Evolutionary conservation across 2,888 invertebrate species (phyloP).

Genomic region (Latrodectus hesperus): DNA sequence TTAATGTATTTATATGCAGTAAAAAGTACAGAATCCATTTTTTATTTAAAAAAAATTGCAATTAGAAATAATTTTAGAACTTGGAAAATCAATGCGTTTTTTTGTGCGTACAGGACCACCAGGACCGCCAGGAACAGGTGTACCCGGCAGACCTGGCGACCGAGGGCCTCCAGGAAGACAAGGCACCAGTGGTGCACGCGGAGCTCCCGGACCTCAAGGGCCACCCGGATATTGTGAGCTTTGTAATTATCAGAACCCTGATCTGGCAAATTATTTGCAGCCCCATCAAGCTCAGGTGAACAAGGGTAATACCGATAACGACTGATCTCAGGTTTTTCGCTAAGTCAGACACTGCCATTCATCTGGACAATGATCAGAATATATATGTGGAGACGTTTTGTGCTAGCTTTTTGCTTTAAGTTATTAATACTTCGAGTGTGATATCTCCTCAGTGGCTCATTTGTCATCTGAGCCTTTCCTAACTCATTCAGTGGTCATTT

Average conservation of each 20-base stretch:
- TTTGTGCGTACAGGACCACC: conserved; percentile 79
- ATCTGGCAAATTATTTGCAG: conserved; percentile 64
- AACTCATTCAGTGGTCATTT: too few relatives aligned
- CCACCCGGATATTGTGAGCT: conserved; percentile 79
- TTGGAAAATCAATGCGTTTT: conserved; percentile 71
- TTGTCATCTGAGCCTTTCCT: too few relatives aligned
- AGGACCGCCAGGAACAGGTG: conserved; percentile 82
- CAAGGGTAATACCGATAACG: conserved; percentile 68
- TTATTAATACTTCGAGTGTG: too few relatives aligned
- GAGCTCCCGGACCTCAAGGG: conserved; percentile 79
- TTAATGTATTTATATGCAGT: too few relatives aligned
- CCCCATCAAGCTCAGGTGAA: conserved; percentile 70
- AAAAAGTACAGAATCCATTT: too few relatives aligned
- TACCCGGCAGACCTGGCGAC: conserved; percentile 79
- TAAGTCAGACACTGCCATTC: conserved; percentile 50
- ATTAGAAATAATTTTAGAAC: neutral
- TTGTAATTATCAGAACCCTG: conserved; percentile 79
- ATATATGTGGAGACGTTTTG: too few relatives aligned
- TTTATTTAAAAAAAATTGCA: too few relatives aligned
- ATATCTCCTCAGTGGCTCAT: too few relatives aligned
- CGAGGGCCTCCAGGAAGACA: conserved; percentile 84
- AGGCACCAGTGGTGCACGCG: conserved; percentile 76
- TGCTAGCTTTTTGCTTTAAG: too few relatives aligned
- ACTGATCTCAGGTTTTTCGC: conserved; percentile 19
- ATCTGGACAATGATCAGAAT: neutral